Conservation (phyloP, 1,140 invertebrate species). For the Catajapyx aquilonaris region DNA sequence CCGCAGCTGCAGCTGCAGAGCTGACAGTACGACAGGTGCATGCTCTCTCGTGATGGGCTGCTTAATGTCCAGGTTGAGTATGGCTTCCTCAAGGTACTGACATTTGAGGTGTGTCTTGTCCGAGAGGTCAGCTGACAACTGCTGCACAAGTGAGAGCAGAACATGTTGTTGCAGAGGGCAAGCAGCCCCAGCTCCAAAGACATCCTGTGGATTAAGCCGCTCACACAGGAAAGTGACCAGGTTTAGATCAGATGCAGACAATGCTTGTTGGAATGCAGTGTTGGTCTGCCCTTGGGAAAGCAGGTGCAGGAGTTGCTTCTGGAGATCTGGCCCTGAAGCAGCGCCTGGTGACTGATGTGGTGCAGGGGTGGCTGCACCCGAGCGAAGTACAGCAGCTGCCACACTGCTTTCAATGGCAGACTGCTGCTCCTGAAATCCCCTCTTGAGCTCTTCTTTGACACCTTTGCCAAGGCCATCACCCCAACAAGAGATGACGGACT, state of each 20-base stretch:
- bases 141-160: slow-evolving; percentile 74
- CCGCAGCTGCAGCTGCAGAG: slow-evolving; percentile 48
- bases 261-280: slow-evolving; percentile 63
- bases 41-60: slow-evolving; percentile 63
- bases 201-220: slow-evolving; percentile 44
- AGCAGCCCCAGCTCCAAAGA: slow-evolving; percentile 44
- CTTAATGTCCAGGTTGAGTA: slow-evolving; percentile 54
- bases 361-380: slow-evolving; percentile 42
- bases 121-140: slow-evolving; percentile 66
- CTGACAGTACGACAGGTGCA: slow-evolving; percentile 51
- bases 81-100: slow-evolving; percentile 72
- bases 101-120: slow-evolving; percentile 71
- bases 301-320: slow-evolving; percentile 49
- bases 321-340: slow-evolving; percentile 18
- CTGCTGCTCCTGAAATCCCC: slow-evolving; percentile 34
- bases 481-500: no score
- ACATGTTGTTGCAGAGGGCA: slow-evolving; percentile 62
- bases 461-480: no score
- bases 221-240: slow-evolving; percentile 69
- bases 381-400: slow-evolving; percentile 33
- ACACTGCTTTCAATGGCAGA: slow-evolving; percentile 31
- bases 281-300: slow-evolving; percentile 52
- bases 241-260: slow-evolving; percentile 62
- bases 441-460: slow-evolving; percentile 30
- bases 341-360: slow-evolving; percentile 33